These are phyloP conservation scores for Hymenopus coronatus DNA, from an alignment of 2,888 invertebrate species.

Conservation along the genomic window DNA sequence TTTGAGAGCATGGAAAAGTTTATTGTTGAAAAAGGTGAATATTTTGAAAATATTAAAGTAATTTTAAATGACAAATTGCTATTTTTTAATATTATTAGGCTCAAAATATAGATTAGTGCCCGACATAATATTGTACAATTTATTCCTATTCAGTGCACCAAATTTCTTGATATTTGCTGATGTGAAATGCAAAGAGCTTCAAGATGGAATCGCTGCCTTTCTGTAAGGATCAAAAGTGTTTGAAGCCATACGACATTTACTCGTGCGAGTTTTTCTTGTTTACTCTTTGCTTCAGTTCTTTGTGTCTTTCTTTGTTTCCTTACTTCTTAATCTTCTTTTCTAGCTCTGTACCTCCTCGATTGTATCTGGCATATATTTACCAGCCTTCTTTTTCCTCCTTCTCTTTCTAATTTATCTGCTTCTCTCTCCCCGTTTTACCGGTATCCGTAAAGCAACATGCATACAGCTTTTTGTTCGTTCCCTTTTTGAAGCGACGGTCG, in stretches of 20 bases:
- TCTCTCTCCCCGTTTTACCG: neutral
- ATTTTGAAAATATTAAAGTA: too few species aligned
- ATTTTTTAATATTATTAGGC: too few species aligned
- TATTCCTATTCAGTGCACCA: too few species aligned
- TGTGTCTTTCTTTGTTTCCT: neutral
- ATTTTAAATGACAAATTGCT: too few species aligned
- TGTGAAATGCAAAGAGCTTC: too few species aligned
- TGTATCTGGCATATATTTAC: neutral
- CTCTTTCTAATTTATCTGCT: neutral
- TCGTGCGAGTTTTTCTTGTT: constrained; percentile 9
- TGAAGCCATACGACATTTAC: neutral
- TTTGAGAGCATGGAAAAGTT: too few species aligned
- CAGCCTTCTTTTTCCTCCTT: neutral
- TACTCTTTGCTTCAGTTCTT: neutral
- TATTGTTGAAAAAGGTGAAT: too few species aligned
- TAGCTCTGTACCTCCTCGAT: neutral
- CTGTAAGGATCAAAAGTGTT: neutral
- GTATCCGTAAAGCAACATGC: neutral
- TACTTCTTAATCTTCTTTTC: neutral
- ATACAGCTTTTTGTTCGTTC: neutral
- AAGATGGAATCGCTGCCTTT: neutral
- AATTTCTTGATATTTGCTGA: too few species aligned
- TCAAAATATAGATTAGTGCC: too few species aligned
- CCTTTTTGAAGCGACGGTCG: neutral
- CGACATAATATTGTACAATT: too few species aligned